These are phyloP conservation scores for Hoplias malabaricus DNA, from an alignment of 2,113 vertebrate species.

Conservation along the genomic window DNA sequence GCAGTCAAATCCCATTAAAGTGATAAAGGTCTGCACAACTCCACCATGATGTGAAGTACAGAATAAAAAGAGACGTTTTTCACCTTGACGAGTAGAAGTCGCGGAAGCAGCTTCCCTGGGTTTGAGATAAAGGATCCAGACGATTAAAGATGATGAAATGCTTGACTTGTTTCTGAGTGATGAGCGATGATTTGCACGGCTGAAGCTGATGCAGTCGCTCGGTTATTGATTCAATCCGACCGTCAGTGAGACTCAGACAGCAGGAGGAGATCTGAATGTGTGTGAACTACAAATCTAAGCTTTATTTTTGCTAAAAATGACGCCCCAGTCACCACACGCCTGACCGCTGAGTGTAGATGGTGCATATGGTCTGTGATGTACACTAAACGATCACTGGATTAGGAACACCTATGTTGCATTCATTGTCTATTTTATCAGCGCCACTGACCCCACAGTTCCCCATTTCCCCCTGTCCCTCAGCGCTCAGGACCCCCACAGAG, in stretches of 20 bases:
- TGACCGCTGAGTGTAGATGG: too few species aligned
- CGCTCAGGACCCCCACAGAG: too few species aligned
- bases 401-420: too few species aligned
- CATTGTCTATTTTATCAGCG: too few species aligned
- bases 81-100: not conserved
- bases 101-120: not conserved
- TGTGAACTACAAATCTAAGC: not conserved
- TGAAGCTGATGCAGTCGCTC: not conserved
- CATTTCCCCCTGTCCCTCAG: too few species aligned
- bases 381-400: too few species aligned
- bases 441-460: too few species aligned
- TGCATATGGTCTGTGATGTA: too few species aligned
- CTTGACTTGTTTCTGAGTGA: not conserved
- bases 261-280: not conserved
- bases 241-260: not conserved
- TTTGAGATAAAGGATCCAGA: too few species aligned
- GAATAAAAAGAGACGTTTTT: not conserved
- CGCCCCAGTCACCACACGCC: too few species aligned
- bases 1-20: not conserved
- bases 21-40: not conserved
- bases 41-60: not conserved
- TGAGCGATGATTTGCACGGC: not conserved
- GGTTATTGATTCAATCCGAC: not conserved
- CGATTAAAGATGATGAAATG: not conserved
- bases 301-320: not conserved